Evolutionary conservation across 2,888 invertebrate genomes (phyloP).

Genomic region (Callyntrura sp.): DNA sequence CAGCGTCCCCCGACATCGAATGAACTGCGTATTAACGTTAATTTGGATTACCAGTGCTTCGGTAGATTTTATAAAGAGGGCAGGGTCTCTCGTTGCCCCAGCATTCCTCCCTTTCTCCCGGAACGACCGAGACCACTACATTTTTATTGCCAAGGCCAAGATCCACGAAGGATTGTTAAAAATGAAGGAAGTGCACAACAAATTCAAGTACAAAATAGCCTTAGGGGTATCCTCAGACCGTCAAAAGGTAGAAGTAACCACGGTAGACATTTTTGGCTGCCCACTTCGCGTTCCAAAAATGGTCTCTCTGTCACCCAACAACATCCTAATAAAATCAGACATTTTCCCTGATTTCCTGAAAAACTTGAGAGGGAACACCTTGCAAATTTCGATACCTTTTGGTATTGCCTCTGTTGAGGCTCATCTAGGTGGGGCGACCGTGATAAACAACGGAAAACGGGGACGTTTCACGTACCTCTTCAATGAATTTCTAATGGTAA

Average conservation of each 20-base stretch:
- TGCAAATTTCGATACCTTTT: conserved; percentile 4
- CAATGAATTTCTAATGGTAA: conserved; percentile 54
- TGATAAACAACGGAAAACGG: conserved; percentile 28
- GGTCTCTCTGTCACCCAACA: background rate
- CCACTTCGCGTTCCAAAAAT: conserved; percentile 14
- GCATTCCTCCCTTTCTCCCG: too few species aligned
- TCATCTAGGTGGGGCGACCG: background rate
- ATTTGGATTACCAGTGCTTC: too few species aligned
- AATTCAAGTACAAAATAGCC: conserved; percentile 70
- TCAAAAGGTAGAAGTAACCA: background rate
- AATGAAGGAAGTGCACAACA: conserved; percentile 38
- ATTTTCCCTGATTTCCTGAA: conserved; percentile 21
- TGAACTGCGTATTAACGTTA: too few species aligned
- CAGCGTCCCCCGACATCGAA: too few species aligned
- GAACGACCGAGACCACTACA: too few species aligned
- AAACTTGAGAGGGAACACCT: background rate
- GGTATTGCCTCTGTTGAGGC: conserved; percentile 8
- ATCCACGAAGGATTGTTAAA: conserved; percentile 47
- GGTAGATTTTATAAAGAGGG: too few species aligned
- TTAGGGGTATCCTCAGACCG: conserved; percentile 52
- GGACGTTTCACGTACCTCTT: conserved; percentile 41
- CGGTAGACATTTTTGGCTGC: conserved; percentile 44
- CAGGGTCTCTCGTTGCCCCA: too few species aligned
- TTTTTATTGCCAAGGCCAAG: background rate
- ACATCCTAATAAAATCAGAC: background rate